Evolutionary conservation across 2,888 invertebrate genomes (phyloP), one percentile per base, ranked within the genome.

Genomic region (Flabesymbios commensalis): DNA sequence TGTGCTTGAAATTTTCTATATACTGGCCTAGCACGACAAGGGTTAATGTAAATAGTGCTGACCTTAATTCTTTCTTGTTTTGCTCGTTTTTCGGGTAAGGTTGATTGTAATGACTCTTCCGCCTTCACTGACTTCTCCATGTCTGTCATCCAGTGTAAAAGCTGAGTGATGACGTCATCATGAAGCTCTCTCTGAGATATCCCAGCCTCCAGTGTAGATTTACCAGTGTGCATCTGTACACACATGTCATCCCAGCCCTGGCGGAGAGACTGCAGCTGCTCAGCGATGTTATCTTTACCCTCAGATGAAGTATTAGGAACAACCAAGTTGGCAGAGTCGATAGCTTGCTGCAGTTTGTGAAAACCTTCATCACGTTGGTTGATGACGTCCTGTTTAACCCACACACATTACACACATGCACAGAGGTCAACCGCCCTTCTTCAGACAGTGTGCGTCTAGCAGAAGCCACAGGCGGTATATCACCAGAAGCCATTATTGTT

Each of bases 151-250:
- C 95, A 95, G 47, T 86, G 85, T 69, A 89, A 87, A 5, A 95
- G 87, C 51, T 87, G 88, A 59, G 90, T 90, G 14, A 90, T 87
- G 70, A 90, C 90, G 74, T 95, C 94, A 79, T 95, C 94, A 77
- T 93, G 94, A 2, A 92, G 91, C n/a, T 90, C 91, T 94, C 94
- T 96, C 73, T 91, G 93, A 78, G 94, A 90, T 59, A 94, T 87
- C 81, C 92, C 92, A 0, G 89, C 88, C 81, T 93, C 92, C 32
- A 94, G 86, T 73, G 91, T 90, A 59, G 92, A 87, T 57, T 74
- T 71, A 0, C 72, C 70, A 32, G 90, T 90, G 53, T 89, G 86
- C 56, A 95, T 90, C 57, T 89, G 89, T 72, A 90, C 91, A 56
- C 91, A 89, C 0, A 94, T 84, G 78, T 87, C 88, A 74, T 95